These are phyloP conservation scores for Collichthys lucidus DNA, from an alignment of 2,113 vertebrate species.

Conservation along the genomic window DNA sequence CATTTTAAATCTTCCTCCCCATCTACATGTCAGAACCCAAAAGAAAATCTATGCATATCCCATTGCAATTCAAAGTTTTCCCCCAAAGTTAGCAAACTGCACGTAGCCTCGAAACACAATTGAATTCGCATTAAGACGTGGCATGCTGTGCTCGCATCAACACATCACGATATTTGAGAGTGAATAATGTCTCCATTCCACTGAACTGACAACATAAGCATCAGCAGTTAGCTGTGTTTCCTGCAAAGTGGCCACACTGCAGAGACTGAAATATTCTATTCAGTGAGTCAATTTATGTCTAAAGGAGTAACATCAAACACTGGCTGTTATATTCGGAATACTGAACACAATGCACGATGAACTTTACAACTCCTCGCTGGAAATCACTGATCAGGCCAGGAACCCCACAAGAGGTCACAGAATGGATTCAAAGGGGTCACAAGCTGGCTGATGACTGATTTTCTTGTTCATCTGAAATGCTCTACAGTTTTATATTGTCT, in stretches of 20 bases:
- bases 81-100: slow-evolving; percentile 26
- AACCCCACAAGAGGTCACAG: not conserved
- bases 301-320: slow-evolving; percentile 5
- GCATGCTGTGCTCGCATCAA: slow-evolving; percentile 26
- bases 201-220: slow-evolving; percentile 28
- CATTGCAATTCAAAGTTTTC: slow-evolving; percentile 14
- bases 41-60: slow-evolving; percentile 2
- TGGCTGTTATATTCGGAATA: not conserved
- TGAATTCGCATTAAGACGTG: slow-evolving; percentile 21
- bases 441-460: not conserved
- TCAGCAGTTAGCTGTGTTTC: slow-evolving; percentile 11
- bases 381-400: not conserved
- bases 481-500: not conserved
- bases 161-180: slow-evolving; percentile 17
- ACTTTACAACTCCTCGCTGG: not conserved
- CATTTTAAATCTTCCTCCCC: not conserved
- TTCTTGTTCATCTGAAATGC: not conserved
- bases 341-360: not conserved
- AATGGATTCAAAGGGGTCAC: not conserved
- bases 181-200: slow-evolving; percentile 35
- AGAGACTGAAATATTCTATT: slow-evolving; percentile 6
- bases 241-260: slow-evolving; percentile 13
- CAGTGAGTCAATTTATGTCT: slow-evolving; percentile 6
- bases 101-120: not conserved
- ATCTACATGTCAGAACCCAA: not conserved